Evolutionary conservation across 2,113 vertebrate genomes (phyloP).

Genomic region (Siniperca knerii): DNA sequence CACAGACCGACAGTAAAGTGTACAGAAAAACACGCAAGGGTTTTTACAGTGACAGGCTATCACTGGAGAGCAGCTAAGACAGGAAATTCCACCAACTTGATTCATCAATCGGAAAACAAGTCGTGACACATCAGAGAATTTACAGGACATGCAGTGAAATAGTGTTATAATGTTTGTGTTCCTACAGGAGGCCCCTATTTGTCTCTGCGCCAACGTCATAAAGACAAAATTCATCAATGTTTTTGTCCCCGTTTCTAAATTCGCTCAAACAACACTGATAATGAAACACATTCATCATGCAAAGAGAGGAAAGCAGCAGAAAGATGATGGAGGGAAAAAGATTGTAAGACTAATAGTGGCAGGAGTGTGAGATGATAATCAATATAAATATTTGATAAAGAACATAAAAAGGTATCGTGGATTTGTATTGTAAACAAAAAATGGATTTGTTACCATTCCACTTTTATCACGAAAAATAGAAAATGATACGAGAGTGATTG

Average conservation of each 20-base stretch:
- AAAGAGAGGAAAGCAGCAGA: not conserved
- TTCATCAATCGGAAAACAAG: conserved; percentile 66
- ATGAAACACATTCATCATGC: not conserved
- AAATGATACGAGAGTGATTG: not conserved
- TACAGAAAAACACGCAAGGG: not conserved
- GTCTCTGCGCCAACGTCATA: not conserved
- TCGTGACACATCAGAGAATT: conserved; percentile 51
- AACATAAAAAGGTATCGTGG: not conserved
- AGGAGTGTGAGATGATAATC: not conserved
- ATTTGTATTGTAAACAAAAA: not conserved
- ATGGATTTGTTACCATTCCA: not conserved
- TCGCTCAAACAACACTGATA: not conserved
- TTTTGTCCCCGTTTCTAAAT: not conserved
- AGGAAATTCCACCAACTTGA: conserved; percentile 72
- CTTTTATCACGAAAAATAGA: not conserved
- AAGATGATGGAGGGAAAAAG: too few species aligned
- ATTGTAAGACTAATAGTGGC: not conserved
- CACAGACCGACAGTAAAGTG: not conserved
- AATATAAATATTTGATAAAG: not conserved
- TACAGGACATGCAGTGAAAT: not conserved
- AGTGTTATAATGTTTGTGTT: not conserved
- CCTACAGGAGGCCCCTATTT: not conserved
- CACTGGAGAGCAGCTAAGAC: conserved; percentile 8
- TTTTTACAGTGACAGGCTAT: not conserved
- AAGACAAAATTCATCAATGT: not conserved